Base-by-base conservation (phyloP, 2,113 vertebrate genomes). In the Nannospalax galili region DNA sequence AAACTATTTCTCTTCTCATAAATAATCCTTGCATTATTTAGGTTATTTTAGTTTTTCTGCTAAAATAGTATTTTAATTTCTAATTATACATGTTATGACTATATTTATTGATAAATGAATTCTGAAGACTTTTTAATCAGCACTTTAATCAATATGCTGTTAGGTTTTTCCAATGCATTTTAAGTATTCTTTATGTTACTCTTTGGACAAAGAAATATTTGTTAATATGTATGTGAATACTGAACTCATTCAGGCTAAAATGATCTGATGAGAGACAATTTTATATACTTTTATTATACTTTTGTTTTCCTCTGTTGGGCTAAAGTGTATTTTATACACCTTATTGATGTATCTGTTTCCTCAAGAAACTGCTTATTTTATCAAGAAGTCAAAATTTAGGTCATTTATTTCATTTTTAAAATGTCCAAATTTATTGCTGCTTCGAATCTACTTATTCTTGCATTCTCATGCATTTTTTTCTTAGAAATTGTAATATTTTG, bases 401-500 rank as follows among this genome's bases (percentile, higher is more conserved):
- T 20, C 0, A 8, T 0, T 22, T 78, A 40, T 22, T 75, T 85
- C 78, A 58, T 65, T 90, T 82, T 62, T 35, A 14, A 69, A 75
- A 87, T 40, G 20, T 89, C 37, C 10, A 11, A 56, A n/a, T 81
- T 40, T 67, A 81, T 89, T 1, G 74, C 17, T 88, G 37, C 3
- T 35, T 84, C 74, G 62, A 62, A 4, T 80, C 80, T 92, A 45
- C 94, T 94, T 92, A 40, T 90, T 42, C 22, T 93, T 48, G 78
- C 74, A 42, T 88, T 86, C 78, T 42, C 64, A 75, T 60, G 20
- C 77, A 42, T 7, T 72, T 62, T 95, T 84, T 12, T 62, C 70
- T 89, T 70, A 90, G 69, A 78, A 58, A 82, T 89, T 96, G 16
- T 32, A 95, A 84, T 91, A 93, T 92, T 93, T 93, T 93, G 26